Conservation (phyloP, 2,113 vertebrate species). For the Sisor rabdophorus region DNA sequence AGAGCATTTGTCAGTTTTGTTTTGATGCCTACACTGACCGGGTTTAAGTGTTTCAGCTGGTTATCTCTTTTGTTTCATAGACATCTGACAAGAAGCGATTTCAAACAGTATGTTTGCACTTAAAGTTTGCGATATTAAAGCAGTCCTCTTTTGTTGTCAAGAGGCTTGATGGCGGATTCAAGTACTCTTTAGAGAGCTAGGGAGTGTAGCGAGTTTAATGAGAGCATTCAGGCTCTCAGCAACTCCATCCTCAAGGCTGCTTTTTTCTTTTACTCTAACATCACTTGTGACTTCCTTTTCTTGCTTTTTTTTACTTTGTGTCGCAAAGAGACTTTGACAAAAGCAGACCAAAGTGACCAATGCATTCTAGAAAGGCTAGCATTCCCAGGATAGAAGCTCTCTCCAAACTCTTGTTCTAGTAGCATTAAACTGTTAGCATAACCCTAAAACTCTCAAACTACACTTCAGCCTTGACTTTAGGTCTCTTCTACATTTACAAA, state of each 20-base stretch:
- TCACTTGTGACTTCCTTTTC: slow-evolving; percentile 60
- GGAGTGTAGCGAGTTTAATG: slow-evolving; percentile 57
- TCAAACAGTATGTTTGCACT: slow-evolving; percentile 54
- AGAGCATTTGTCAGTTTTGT: slow-evolving; percentile 37
- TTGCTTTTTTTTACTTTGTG: slow-evolving; percentile 53
- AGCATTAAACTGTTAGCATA: slow-evolving; percentile 49
- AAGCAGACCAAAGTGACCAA: slow-evolving; percentile 66
- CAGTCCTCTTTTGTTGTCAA: slow-evolving; percentile 54
- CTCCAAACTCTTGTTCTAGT: slow-evolving; percentile 28
- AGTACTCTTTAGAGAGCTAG: slow-evolving; percentile 61
- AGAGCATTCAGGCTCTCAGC: slow-evolving; percentile 65
- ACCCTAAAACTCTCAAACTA: slow-evolving; percentile 52
- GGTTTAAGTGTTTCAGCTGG: slow-evolving; percentile 51
- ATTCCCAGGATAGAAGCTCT: slow-evolving; percentile 54
- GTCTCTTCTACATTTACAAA: slow-evolving; percentile 11
- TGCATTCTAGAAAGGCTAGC: slow-evolving; percentile 52
- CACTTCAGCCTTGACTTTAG: slow-evolving; percentile 46
- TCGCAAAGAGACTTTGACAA: slow-evolving; percentile 72
- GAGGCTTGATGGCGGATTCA: slow-evolving; percentile 61
- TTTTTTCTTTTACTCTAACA: slow-evolving; percentile 60
- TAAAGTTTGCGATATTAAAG: slow-evolving; percentile 52
- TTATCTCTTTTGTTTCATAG: slow-evolving; percentile 58
- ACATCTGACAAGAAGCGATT: slow-evolving; percentile 41
- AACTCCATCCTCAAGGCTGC: slow-evolving; percentile 60
- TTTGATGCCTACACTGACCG: slow-evolving; percentile 48